Evolutionary conservation across 2,113 vertebrate species (phyloP), one percentile per base, ranked within the genome.

Genomic region (Dermatemys mawii): DNA sequence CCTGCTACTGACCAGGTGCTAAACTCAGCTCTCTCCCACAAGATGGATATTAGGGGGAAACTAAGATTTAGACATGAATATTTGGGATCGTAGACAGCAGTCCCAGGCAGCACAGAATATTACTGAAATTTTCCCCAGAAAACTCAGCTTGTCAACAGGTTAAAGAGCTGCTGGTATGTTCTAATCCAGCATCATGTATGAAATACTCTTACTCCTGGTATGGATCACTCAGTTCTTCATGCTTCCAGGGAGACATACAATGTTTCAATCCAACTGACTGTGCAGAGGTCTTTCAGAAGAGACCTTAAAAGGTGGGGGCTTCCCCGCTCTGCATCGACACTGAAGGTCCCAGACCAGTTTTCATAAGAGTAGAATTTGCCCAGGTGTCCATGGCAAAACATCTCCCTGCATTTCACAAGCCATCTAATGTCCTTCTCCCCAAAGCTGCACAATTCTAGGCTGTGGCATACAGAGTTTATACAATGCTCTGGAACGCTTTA

Each of bases 401-500:
- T 21, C 83, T 10, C 85, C 24, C 26, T 5, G 13, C 14, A 60
- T 6, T 60, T 32, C 12, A 6, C 55, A 60, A 29, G 55, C 55
- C 54, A 50, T 14, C 29, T 53, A 11, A 29, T 38, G 24, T 27
- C 3, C 8, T 27, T 6, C n/a, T 83, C 70, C 17, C 67, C 32
- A 6, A 10, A 17, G 73, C 70, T 11, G 13, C 44, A 27, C n/a
- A 41, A 41, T 73, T 70, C 14, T 5, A 24, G 1, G 29, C 8
- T 50, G 46, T 32, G 78, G 6, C 0, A 1, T 3, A 29, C 1
- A 50, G 9, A 22, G 78, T 14, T 46, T 21, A 49, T 0, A 1
- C 1, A 2, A 0, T 1, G 1, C 8, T 0, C 10, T 17, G 67
- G 1, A 11, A 38, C n/a, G 44, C 22, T 6, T 78, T 49, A 32